Base-by-base conservation (phyloP, 1,140 invertebrate species). In the Drosophila elegans region DNA sequence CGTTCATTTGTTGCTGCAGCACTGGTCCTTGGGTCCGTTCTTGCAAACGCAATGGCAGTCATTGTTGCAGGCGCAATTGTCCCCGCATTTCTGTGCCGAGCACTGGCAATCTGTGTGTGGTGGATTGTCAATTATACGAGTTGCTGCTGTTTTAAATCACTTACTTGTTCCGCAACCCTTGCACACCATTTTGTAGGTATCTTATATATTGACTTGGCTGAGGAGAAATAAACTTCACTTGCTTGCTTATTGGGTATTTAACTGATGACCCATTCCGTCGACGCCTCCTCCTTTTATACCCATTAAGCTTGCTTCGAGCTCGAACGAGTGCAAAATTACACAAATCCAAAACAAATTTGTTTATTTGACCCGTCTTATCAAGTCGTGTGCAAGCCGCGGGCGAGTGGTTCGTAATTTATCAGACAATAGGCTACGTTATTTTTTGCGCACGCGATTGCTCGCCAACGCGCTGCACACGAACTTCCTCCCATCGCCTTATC, bases 11-110 rank as follows among this genome's bases (percentile, higher is more conserved):
- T 32, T 74, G 56, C 75, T 79, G 75, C 83, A 88, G 52, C 83
- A 88, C 57, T 88, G 75, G 56, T 79, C 82, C 78, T 88, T 88
- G 55, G 82, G 71, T 54, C 78, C 83, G 34, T 46, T 73, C 59
- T 88, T 82, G 75, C 82, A 86, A 13, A 79, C 82, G 32, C 83
- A 86, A 2, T 73, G 29, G 55, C 83, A 86, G 13, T 86, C 82
- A 44, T 71, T 82, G 45, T 63, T 42, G 78, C 83, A 86, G 71
- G 71, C 63, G 56, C 82, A 86, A 13, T 75, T 81, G 75, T 62
- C 72, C 12, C 83, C 83, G 36, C 83, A 86, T 46, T 81, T 79
- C 41, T 64, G 54, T 41, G 48, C 38, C 32, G 75, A 45, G 63
- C 83, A 86, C 66, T 76, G 78, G 60, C 83, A 86, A 46, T 81